Percentiles rank a stretch among this genome's conserved stretches.
These are phyloP conservation scores for Bombylius discolor DNA, from an alignment of 2,888 invertebrate species.

Conservation along the genomic window DNA sequence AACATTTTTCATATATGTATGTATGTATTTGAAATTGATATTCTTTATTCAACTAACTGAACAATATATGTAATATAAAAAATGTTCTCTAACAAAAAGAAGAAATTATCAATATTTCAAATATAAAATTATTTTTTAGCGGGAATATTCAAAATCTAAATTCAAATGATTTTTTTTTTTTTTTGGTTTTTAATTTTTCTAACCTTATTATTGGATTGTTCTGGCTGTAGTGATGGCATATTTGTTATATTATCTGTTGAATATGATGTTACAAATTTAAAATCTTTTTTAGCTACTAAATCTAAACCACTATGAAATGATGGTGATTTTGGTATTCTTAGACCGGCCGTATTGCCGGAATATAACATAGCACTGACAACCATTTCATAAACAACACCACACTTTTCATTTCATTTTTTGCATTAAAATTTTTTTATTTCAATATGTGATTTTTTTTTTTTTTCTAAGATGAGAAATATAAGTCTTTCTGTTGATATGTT, in stretches of 20 bases:
- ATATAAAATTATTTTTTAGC: too few species aligned
- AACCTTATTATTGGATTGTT: constrained; percentile 12
- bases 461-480: not conserved
- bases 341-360: constrained; percentile 34
- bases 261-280: constrained; percentile 16
- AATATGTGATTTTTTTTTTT: not conserved
- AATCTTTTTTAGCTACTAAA: constrained; percentile 48
- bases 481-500: not conserved
- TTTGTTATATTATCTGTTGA: constrained; percentile 22
- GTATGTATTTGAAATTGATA: too few species aligned
- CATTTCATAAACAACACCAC: constrained; percentile 27
- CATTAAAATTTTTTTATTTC: not conserved
- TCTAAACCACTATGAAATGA: constrained; percentile 79
- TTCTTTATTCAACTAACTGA: too few species aligned
- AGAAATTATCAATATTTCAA: too few species aligned
- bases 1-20: too few species aligned
- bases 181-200: too few species aligned
- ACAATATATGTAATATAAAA: too few species aligned
- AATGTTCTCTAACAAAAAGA: too few species aligned
- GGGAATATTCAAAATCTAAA: too few species aligned
- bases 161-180: too few species aligned
- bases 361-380: constrained; percentile 38
- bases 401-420: constrained; percentile 11
- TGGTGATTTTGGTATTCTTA: constrained; percentile 75
- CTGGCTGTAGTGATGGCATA: constrained; percentile 25